These are phyloP conservation scores for Nautilus pompilius DNA, from an alignment of 1,140 invertebrate species.

Conservation along the genomic window DNA sequence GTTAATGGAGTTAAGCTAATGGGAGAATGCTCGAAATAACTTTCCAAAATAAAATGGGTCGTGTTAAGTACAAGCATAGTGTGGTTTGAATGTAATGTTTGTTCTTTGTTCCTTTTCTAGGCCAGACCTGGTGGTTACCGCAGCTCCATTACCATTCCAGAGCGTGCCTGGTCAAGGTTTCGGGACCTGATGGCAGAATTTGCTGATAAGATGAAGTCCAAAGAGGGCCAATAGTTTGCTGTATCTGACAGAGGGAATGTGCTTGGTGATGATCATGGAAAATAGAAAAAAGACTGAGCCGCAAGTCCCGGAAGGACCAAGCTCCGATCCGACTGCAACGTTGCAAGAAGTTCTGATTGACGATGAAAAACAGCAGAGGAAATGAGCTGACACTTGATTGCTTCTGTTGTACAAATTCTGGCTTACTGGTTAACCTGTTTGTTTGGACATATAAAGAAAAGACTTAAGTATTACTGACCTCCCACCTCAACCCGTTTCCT, in stretches of 20 bases:
- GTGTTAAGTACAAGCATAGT: no score
- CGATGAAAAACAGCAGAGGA: not conserved
- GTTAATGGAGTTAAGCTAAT: no score
- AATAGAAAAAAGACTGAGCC: not conserved
- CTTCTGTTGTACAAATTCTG: not conserved
- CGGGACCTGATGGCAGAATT: constrained; percentile 89
- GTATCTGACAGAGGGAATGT: constrained; percentile 18
- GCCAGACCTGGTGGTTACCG: constrained; percentile 64
- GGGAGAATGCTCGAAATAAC: no score
- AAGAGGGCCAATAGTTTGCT: constrained; percentile 15
- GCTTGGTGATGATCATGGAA: constrained; percentile 18
- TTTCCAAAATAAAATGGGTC: no score
- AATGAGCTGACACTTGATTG: not conserved
- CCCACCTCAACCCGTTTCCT: not conserved
- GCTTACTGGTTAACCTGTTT: not conserved
- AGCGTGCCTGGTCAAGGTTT: constrained; percentile 95
- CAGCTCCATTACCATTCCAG: constrained; percentile 95
- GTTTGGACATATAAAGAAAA: no score
- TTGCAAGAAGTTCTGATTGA: not conserved
- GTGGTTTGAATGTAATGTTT: no score
- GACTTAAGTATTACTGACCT: not conserved
- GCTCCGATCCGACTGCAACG: not conserved
- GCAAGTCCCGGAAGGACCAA: not conserved
- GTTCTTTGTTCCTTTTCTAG: not conserved
- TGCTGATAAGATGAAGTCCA: constrained; percentile 27